Evolutionary conservation across 2,797 vertebrate species (phyloP).

Genomic region (Neosilurus hyrtlii): DNA sequence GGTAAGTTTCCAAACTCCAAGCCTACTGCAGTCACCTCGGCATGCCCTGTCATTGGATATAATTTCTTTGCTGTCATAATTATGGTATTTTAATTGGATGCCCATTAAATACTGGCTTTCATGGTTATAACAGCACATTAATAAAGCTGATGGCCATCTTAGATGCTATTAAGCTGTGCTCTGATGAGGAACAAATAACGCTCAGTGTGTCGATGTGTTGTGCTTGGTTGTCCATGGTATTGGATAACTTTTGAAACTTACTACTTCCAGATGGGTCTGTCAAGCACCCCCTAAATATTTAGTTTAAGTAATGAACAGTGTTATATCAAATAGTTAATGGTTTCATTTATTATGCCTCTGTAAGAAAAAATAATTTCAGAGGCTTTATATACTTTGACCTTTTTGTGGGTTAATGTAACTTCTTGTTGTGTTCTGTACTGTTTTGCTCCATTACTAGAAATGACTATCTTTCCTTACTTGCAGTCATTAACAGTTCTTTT

Average conservation of each 20-base stretch:
- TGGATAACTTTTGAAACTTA: background rate
- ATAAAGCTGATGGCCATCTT: slow-evolving; percentile 52
- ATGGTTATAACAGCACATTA: slow-evolving; percentile 51
- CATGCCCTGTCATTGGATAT: background rate
- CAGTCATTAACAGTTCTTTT: slow-evolving; percentile 27
- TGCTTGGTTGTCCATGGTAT: slow-evolving; percentile 23
- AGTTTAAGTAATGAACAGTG: background rate
- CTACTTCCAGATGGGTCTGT: background rate
- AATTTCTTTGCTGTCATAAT: slow-evolving; percentile 47
- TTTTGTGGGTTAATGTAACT: background rate
- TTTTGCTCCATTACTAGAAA: slow-evolving; percentile 9
- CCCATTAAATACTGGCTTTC: slow-evolving; percentile 57
- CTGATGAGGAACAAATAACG: slow-evolving; percentile 52
- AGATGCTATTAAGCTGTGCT: slow-evolving; percentile 56
- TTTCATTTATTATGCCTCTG: background rate
- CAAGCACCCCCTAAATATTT: background rate
- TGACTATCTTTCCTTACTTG: slow-evolving; percentile 31
- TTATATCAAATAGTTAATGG: background rate
- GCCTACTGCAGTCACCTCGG: background rate
- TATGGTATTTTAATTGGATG: slow-evolving; percentile 47
- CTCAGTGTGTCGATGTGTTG: slow-evolving; percentile 20
- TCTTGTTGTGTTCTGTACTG: background rate
- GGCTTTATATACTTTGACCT: background rate
- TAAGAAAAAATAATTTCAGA: background rate
- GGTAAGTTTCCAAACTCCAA: slow-evolving; percentile 73